Evolutionary conservation across 1,140 invertebrate genomes (phyloP).

Genomic region (Tetramorium parvispinum): DNA sequence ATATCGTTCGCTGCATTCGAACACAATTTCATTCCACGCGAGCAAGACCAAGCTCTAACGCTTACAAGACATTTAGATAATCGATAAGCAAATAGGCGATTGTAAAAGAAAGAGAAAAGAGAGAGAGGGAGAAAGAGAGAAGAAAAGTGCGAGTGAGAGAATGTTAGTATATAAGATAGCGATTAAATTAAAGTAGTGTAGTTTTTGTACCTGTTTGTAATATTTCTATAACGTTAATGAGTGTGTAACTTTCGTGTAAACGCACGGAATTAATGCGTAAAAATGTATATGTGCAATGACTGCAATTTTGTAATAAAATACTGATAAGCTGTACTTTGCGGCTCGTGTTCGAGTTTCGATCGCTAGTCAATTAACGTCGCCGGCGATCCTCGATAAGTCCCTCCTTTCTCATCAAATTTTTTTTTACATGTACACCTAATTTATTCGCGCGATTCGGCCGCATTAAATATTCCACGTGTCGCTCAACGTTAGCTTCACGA

Average conservation of each 20-base stretch:
- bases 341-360: neutral
- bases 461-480: neutral
- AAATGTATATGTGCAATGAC: conserved; percentile 81
- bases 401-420: neutral
- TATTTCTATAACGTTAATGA: conserved; percentile 77
- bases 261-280: conserved; percentile 77
- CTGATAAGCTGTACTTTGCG: conserved; percentile 46
- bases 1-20: conserved; percentile 24
- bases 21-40: conserved; percentile 31
- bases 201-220: conserved; percentile 84
- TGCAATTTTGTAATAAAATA: conserved; percentile 79
- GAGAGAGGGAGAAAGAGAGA: neutral
- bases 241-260: conserved; percentile 73
- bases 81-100: conserved; percentile 18
- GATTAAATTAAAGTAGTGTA: conserved; percentile 71
- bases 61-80: conserved; percentile 35
- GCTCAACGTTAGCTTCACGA: neutral
- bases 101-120: neutral
- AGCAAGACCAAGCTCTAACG: conserved; percentile 38
- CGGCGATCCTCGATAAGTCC: neutral
- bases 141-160: neutral
- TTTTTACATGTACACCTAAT: neutral
- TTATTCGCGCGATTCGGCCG: neutral
- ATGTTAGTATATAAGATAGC: conserved; percentile 57
- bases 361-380: neutral